phyloP scores from a whole-genome alignment of 2,888 invertebrate species.

The Nomada goodeniana region DNA sequence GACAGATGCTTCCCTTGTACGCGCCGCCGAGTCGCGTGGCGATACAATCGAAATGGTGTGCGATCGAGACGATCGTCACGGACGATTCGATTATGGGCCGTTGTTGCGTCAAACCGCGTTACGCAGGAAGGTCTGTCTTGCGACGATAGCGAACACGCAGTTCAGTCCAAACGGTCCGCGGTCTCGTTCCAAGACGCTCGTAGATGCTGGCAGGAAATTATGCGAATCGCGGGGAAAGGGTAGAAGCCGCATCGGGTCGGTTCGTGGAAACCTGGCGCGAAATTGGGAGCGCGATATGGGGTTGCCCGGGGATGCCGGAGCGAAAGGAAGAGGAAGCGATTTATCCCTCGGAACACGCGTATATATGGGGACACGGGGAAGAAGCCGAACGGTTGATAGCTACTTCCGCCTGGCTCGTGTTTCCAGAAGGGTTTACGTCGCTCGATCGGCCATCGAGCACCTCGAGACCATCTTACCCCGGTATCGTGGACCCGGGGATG shows the following conservation, averaged over 20 bases:
- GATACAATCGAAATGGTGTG: constrained; percentile 32
- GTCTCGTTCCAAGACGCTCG: not conserved
- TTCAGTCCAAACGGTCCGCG: too few species aligned
- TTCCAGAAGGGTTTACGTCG: constrained; percentile 53
- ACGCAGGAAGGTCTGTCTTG: not conserved
- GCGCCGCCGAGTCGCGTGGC: constrained; percentile 13
- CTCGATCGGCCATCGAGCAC: constrained; percentile 74
- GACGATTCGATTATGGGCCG: constrained; percentile 42
- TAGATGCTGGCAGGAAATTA: constrained; percentile 54
- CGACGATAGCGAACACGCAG: not conserved
- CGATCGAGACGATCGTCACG: not conserved
- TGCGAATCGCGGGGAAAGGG: constrained; percentile 57
- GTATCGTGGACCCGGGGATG: constrained; percentile 30
- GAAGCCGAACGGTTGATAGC: constrained; percentile 16
- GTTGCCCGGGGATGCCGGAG: not conserved
- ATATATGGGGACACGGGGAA: not conserved
- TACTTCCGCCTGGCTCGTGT: constrained; percentile 58
- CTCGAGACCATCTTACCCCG: constrained; percentile 68
- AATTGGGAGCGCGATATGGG: constrained; percentile 46
- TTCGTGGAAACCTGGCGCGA: constrained; percentile 8
- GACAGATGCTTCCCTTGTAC: constrained; percentile 50
- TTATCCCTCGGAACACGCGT: not conserved
- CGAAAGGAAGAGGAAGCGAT: constrained; percentile 5
- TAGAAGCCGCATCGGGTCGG: constrained; percentile 10
- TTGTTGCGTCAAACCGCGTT: not conserved